phyloP scores from a whole-genome alignment of 2,888 invertebrate species.

The Amiota communis region DNA sequence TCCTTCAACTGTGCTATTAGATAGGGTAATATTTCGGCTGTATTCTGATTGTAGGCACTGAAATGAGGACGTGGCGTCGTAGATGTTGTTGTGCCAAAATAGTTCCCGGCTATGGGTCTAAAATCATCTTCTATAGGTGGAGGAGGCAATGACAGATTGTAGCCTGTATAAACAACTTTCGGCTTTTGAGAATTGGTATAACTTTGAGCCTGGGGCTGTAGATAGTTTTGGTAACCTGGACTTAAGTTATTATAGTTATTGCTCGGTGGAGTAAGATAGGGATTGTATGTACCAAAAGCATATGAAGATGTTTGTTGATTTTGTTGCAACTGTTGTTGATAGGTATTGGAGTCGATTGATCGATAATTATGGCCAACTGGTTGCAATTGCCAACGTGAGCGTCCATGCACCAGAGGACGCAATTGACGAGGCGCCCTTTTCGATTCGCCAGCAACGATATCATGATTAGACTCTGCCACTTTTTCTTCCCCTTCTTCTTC shows the following conservation, averaged over 20 bases:
- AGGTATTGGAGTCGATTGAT: constrained; percentile 59
- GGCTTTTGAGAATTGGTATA: constrained; percentile 49
- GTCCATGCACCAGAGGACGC: constrained; percentile 51
- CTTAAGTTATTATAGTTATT: constrained; percentile 57
- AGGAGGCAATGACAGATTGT: constrained; percentile 62
- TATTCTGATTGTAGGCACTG: constrained; percentile 46
- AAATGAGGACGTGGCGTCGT: constrained; percentile 48
- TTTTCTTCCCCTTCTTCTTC: constrained; percentile 16
- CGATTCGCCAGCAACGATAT: constrained; percentile 60
- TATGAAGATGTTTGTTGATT: constrained; percentile 50
- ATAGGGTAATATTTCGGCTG: constrained; percentile 63
- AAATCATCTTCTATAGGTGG: constrained; percentile 60
- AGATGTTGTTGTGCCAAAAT: constrained; percentile 47
- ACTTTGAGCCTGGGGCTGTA: constrained; percentile 36
- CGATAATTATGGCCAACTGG: constrained; percentile 55
- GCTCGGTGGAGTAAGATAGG: constrained; percentile 68
- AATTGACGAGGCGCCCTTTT: constrained; percentile 67
- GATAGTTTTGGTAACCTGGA: constrained; percentile 50
- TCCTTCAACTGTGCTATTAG: constrained; percentile 67
- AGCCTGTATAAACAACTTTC: constrained; percentile 60
- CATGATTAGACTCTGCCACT: constrained; percentile 41
- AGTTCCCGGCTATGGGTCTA: constrained; percentile 61
- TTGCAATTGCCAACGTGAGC: constrained; percentile 54
- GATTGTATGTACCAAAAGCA: constrained; percentile 67
- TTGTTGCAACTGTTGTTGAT: constrained; percentile 39